Percentiles rank a stretch among this genome's conserved stretches.
Evolutionary conservation across 2,888 invertebrate species (phyloP).

Genomic region (Volucella zonaria): DNA sequence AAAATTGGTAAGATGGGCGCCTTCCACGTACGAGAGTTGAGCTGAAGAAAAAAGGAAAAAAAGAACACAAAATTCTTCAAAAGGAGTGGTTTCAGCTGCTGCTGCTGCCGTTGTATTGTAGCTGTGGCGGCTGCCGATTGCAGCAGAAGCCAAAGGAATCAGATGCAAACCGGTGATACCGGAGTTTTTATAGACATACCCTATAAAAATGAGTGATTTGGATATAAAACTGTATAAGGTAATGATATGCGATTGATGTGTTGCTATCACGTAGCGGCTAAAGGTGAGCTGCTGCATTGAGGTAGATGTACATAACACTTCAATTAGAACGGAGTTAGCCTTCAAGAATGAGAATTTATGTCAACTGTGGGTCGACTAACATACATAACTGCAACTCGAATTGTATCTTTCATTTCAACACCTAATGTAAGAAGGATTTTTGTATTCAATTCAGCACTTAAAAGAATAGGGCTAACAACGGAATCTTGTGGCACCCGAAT

Average conservation of each 20-base stretch:
- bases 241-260: slow-evolving; percentile 64
- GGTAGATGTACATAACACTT: neutral
- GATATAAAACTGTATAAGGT: slow-evolving; percentile 52
- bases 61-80: slow-evolving; percentile 7
- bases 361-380: too few relatives aligned
- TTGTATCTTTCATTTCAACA: too few relatives aligned
- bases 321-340: neutral
- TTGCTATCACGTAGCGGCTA: slow-evolving; percentile 35
- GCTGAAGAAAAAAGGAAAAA: slow-evolving; percentile 1
- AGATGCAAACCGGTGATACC: slow-evolving; percentile 63
- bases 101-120: slow-evolving; percentile 25
- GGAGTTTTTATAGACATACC: slow-evolving; percentile 41
- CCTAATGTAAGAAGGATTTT: too few relatives aligned
- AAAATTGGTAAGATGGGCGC: slow-evolving; percentile 65
- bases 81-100: slow-evolving; percentile 71
- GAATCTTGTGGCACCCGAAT: too few relatives aligned
- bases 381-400: too few relatives aligned
- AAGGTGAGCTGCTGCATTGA: slow-evolving; percentile 6
- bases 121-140: slow-evolving; percentile 44
- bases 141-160: slow-evolving; percentile 72
- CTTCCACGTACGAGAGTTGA: slow-evolving; percentile 60
- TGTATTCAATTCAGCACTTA: too few relatives aligned
- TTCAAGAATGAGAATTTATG: neutral
- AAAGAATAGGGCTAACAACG: too few relatives aligned
- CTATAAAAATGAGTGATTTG: slow-evolving; percentile 70